Percentiles rank a stretch among this genome's conserved stretches.
Conservation (phyloP, 2,113 vertebrate species). For the Pogonocichla stellata region DNA sequence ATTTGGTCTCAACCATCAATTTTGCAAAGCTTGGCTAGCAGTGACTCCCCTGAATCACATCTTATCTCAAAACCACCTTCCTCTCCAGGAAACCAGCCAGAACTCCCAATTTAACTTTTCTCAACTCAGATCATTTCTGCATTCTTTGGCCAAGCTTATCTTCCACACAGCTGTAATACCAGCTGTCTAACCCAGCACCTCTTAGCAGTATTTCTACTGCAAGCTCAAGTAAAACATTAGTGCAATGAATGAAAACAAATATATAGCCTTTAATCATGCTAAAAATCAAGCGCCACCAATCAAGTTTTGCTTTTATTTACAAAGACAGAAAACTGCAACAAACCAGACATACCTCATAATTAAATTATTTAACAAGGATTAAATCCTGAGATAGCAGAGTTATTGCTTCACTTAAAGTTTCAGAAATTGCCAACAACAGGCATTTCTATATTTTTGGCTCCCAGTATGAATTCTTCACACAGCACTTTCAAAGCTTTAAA, state of each 20-base stretch:
- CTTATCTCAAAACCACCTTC: background rate
- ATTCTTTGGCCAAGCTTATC: background rate
- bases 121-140: background rate
- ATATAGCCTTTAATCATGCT: background rate
- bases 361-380: background rate
- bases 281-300: conserved; percentile 4
- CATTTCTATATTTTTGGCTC: background rate
- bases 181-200: background rate
- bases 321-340: conserved; percentile 55
- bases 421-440: background rate
- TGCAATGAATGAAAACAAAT: background rate
- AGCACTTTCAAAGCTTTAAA: background rate
- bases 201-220: background rate
- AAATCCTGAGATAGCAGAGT: conserved; percentile 46
- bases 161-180: background rate
- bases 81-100: background rate
- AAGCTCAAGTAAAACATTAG: background rate
- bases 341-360: background rate
- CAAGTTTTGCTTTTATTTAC: conserved; percentile 39
- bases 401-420: conserved; percentile 9
- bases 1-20: background rate
- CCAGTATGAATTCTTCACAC: background rate
- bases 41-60: background rate
- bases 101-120: background rate
- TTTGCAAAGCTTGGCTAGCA: background rate